phyloP scores from a whole-genome alignment of 2,113 vertebrate genomes.

The Crocuta crocuta region DNA sequence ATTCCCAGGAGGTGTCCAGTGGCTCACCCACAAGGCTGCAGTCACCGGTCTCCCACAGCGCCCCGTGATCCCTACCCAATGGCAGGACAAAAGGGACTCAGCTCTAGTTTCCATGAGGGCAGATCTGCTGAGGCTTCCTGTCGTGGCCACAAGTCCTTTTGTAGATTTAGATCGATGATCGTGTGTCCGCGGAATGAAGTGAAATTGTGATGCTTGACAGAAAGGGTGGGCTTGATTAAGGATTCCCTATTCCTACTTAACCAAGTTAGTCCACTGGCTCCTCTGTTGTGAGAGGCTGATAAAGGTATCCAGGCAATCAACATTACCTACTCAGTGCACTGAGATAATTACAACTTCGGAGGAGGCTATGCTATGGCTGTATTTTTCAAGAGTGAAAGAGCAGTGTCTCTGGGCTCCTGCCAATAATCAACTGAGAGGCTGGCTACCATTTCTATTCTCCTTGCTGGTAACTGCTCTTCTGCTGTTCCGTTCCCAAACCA shows the following conservation, averaged over 20 bases:
- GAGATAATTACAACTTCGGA: constrained; percentile 64
- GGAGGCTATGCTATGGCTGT: not conserved
- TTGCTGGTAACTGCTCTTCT: constrained; percentile 14
- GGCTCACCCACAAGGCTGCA: not conserved
- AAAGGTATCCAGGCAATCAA: not conserved
- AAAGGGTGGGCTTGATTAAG: not conserved
- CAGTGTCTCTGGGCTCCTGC: constrained; percentile 43
- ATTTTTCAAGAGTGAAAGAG: constrained; percentile 57
- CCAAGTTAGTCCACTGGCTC: not conserved
- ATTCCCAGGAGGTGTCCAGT: not conserved
- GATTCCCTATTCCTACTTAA: not conserved
- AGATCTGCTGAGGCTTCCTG: not conserved
- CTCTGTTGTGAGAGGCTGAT: not conserved
- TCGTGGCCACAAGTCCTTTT: not conserved
- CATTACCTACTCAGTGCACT: constrained; percentile 54
- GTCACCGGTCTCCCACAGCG: not conserved
- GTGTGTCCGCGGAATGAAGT: not conserved
- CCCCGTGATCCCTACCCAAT: rapidly evolving
- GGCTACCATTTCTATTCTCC: constrained; percentile 64
- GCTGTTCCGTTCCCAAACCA: constrained; percentile 62
- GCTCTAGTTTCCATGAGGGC: not conserved
- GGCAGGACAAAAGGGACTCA: not conserved
- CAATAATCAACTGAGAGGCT: constrained; percentile 21
- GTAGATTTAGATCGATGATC: not conserved
- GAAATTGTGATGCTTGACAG: not conserved